Evolutionary conservation across 2,797 vertebrate species (phyloP), one percentile per base, ranked within the genome.

Genomic region (Sebastes taczanowskii): DNA sequence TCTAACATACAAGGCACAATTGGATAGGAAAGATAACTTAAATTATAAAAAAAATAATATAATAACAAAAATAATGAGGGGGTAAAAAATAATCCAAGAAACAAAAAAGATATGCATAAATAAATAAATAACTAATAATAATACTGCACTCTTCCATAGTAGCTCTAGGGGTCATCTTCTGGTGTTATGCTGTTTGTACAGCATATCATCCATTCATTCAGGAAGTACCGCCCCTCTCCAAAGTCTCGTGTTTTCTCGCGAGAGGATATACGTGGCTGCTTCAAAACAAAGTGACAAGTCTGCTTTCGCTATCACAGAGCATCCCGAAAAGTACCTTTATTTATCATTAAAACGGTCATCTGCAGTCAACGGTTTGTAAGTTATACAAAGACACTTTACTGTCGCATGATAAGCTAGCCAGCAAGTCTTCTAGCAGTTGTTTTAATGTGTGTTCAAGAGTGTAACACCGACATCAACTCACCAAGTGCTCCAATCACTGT

Each of bases 161-260:
- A 42, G 38, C 38, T 42, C 38, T 7, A 42, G 14, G 38, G 38
- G 38, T 42, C 38, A 42, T 42, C 9, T n/a, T 20, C 3, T n/a
- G 14, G 13, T 52, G 42, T 25, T 52, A 23, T 11, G 14, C 9
- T 23, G 30, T 25, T 27, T 38, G 1, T 8, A 27, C 22, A 42
- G 16, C 5, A 56, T 5, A 42, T 18, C 30, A 58, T 11, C 20
- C 14, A 23, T 67, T 58, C 3, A 14, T 22, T 27, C 61, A 60
- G 2, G 14, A 23, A 14, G 14, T 10, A 1, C n/a, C 11, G 1
- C 34, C 35, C n/a, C 18, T 11, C 22, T 25, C 20, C 9, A 29
- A 74, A 2, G 3, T 77, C 49, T 73, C 74, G 4, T 22, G 11
- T 34, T 52, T 32, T 88, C 83, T 91, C 90, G 88, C 88, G 90